Conservation (phyloP, 2,113 vertebrate genomes). For the Morone chrysops region DNA sequence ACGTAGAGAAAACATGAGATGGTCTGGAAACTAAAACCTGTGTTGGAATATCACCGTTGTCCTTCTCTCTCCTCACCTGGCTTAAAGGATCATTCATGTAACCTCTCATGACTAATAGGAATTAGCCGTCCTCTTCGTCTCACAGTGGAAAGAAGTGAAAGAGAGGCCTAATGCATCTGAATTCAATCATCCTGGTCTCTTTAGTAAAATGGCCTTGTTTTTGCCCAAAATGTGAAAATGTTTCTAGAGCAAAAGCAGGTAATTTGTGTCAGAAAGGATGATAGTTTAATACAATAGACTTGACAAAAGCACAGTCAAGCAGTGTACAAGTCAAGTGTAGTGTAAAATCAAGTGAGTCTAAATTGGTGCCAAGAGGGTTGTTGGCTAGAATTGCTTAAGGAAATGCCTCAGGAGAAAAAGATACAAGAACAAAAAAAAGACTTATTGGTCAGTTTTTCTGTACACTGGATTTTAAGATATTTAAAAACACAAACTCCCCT, state of each 20-base stretch:
- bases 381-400: slow-evolving; percentile 40
- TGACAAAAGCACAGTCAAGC: slow-evolving; percentile 15
- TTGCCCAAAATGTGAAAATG: not conserved
- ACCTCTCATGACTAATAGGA: slow-evolving; percentile 71
- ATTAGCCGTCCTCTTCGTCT: slow-evolving; percentile 37
- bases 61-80: slow-evolving; percentile 74
- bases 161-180: not conserved
- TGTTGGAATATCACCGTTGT: slow-evolving; percentile 76
- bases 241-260: slow-evolving; percentile 1
- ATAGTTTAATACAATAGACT: not conserved
- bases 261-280: slow-evolving; percentile 21
- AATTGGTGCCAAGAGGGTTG: slow-evolving; percentile 14
- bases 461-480: not conserved
- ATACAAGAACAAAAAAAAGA: not conserved
- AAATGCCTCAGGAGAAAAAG: slow-evolving; percentile 49
- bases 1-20: slow-evolving; percentile 80
- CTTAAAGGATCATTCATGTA: slow-evolving; percentile 75
- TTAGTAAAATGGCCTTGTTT: not conserved
- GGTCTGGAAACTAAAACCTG: slow-evolving; percentile 69
- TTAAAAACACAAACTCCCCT: not conserved
- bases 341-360: slow-evolving; percentile 34
- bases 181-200: not conserved
- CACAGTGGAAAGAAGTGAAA: slow-evolving; percentile 37
- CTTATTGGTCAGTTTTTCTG: not conserved
- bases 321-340: slow-evolving; percentile 10